Conservation (phyloP, 2,113 vertebrate species). For the Indicator indicator region DNA sequence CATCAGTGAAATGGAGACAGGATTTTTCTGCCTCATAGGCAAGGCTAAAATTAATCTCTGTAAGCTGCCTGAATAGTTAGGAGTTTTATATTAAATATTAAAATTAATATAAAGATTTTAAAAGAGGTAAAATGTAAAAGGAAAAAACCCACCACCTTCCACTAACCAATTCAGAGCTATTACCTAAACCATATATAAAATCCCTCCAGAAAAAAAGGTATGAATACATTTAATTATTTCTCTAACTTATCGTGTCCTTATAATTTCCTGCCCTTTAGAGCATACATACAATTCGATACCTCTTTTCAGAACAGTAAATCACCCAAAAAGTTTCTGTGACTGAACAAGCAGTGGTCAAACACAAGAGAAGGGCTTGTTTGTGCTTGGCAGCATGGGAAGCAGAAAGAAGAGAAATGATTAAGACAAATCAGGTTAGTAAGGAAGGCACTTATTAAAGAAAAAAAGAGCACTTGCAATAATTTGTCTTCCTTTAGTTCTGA, state of each 20-base stretch:
- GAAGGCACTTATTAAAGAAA: slow-evolving; percentile 38
- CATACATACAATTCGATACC: slow-evolving; percentile 1
- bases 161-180: not conserved
- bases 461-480: not conserved
- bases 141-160: not conserved
- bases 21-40: slow-evolving; percentile 37
- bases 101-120: slow-evolving; percentile 22
- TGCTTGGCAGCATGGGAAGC: not conserved
- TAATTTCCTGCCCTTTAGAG: slow-evolving; percentile 41
- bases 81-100: slow-evolving; percentile 46
- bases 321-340: not conserved
- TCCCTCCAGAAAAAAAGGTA: not conserved
- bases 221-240: slow-evolving; percentile 45
- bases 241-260: slow-evolving; percentile 39
- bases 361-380: not conserved
- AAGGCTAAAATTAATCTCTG: slow-evolving; percentile 15
- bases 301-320: slow-evolving; percentile 23
- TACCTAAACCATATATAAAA: slow-evolving; percentile 21
- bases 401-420: slow-evolving; percentile 32
- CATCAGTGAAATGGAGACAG: not conserved
- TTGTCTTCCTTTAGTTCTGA: slow-evolving; percentile 29
- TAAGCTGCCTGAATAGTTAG: not conserved
- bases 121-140: slow-evolving; percentile 8
- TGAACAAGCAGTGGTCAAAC: slow-evolving; percentile 1
- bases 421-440: slow-evolving; percentile 3